A percentile compares a stretch with the other conserved stretches of the same genome.
Evolutionary conservation across 2,113 vertebrate species (phyloP).

Genomic region (Loxodonta africana): DNA sequence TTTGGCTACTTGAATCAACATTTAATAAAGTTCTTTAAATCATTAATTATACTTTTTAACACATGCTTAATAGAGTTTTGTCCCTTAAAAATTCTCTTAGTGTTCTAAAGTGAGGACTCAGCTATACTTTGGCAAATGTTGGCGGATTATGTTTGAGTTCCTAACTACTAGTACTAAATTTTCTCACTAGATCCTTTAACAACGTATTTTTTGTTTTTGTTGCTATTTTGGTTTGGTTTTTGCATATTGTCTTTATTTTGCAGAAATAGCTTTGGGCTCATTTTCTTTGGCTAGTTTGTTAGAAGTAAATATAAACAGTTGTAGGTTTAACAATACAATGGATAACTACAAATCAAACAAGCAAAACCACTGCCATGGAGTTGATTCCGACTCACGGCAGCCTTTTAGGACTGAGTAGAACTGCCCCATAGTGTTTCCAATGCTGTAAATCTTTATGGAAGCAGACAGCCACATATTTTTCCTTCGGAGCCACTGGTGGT

Average conservation of each 20-base stretch:
- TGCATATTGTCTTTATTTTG: conserved; percentile 73
- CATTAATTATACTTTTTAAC: not conserved
- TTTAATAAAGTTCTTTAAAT: not conserved
- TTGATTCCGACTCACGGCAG: too few species aligned
- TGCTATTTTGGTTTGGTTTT: not conserved
- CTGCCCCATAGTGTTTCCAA: too few species aligned
- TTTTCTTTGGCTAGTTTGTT: conserved; percentile 75
- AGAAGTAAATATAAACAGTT: conserved; percentile 78
- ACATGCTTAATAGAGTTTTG: not conserved
- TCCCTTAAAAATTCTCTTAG: conserved; percentile 63
- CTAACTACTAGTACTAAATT: conserved; percentile 82
- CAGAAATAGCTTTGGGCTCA: conserved; percentile 76
- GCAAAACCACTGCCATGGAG: too few species aligned
- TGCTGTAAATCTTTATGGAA: too few species aligned
- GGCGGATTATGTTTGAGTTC: conserved; percentile 60
- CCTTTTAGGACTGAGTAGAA: too few species aligned
- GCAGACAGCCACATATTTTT: too few species aligned
- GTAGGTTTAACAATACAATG: conserved; percentile 55
- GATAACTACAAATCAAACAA: conserved; percentile 19
- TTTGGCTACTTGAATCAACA: not conserved
- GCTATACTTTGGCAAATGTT: conserved; percentile 70
- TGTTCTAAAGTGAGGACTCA: conserved; percentile 56
- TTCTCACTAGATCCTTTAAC: not conserved
- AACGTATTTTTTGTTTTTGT: not conserved
- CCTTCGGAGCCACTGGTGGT: too few species aligned